Evolutionary conservation across 2,888 invertebrate species (phyloP).

Genomic region (Drosophila sordidula): DNA sequence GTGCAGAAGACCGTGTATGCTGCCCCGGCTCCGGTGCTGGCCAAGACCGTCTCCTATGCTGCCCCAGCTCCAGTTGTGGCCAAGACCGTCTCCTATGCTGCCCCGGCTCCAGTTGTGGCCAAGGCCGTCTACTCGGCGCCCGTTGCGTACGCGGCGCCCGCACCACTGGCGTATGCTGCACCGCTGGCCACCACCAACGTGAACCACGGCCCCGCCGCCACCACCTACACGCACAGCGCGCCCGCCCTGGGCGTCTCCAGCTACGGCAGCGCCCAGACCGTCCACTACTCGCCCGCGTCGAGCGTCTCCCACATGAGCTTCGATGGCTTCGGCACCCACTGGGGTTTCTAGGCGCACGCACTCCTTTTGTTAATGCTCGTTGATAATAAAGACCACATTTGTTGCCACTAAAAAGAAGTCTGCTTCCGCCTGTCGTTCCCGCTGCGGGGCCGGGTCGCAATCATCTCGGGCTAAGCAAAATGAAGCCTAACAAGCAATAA

Average conservation of each 20-base stretch:
- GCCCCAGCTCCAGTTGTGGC: slow-evolving; percentile 49
- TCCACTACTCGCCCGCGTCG: slow-evolving; percentile 86
- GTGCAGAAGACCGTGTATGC: slow-evolving; percentile 63
- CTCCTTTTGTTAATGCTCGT: slow-evolving; percentile 45
- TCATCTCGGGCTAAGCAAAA: slow-evolving; percentile 43
- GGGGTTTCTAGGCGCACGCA: slow-evolving; percentile 87
- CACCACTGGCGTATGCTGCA: slow-evolving; percentile 65
- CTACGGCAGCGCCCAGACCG: slow-evolving; percentile 83
- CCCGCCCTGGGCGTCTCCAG: slow-evolving; percentile 81
- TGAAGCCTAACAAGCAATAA: slow-evolving; percentile 53
- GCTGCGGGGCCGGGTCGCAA: slow-evolving; percentile 15
- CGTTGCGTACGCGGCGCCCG: slow-evolving; percentile 75
- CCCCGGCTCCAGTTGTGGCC: slow-evolving; percentile 71
- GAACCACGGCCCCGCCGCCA: slow-evolving; percentile 73
- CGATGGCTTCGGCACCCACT: slow-evolving; percentile 88
- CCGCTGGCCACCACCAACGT: slow-evolving; percentile 69
- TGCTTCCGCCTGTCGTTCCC: slow-evolving; percentile 31
- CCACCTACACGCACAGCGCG: slow-evolving; percentile 83
- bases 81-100: slow-evolving; percentile 66
- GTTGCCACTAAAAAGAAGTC: slow-evolving; percentile 45
- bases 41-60: slow-evolving; percentile 69
- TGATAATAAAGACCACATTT: slow-evolving; percentile 48
- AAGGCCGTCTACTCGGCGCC: slow-evolving; percentile 60
- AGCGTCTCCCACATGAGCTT: slow-evolving; percentile 89
- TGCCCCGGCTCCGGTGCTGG: slow-evolving; percentile 74